Conservation (phyloP, 2,797 vertebrate species). For the Anisognathus igniventris region DNA sequence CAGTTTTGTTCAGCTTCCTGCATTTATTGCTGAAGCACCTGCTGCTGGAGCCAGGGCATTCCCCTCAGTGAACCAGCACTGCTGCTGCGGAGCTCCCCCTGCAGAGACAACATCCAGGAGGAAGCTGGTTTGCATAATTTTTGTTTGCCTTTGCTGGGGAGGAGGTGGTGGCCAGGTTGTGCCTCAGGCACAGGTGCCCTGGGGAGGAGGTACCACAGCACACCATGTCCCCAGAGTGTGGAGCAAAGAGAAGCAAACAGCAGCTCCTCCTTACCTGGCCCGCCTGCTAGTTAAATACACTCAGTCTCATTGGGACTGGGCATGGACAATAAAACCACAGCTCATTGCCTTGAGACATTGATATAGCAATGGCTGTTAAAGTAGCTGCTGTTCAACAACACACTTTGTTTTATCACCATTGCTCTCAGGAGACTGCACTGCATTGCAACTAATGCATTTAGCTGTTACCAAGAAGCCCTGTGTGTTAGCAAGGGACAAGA, state of each 20-base stretch:
- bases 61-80: background rate
- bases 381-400: background rate
- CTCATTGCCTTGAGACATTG: background rate
- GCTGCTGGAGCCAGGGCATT: background rate
- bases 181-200: background rate
- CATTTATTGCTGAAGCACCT: background rate
- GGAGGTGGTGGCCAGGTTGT: background rate
- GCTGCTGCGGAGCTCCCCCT: background rate
- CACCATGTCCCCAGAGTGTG: background rate
- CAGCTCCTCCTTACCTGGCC: background rate
- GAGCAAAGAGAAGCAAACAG: conserved; percentile 33
- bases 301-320: background rate
- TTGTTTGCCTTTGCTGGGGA: background rate
- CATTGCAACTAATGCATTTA: background rate
- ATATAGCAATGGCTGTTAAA: background rate
- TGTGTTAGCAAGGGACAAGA: background rate
- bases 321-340: background rate
- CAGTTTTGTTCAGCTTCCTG: background rate
- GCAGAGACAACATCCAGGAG: background rate
- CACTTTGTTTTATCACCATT: background rate
- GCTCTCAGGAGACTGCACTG: background rate
- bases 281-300: conserved; percentile 59
- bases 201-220: background rate
- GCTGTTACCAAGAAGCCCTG: background rate
- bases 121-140: background rate